Evolutionary conservation across 2,888 invertebrate species (phyloP), one percentile per base, ranked within the genome.

Genomic region (Anaspis maculata): DNA sequence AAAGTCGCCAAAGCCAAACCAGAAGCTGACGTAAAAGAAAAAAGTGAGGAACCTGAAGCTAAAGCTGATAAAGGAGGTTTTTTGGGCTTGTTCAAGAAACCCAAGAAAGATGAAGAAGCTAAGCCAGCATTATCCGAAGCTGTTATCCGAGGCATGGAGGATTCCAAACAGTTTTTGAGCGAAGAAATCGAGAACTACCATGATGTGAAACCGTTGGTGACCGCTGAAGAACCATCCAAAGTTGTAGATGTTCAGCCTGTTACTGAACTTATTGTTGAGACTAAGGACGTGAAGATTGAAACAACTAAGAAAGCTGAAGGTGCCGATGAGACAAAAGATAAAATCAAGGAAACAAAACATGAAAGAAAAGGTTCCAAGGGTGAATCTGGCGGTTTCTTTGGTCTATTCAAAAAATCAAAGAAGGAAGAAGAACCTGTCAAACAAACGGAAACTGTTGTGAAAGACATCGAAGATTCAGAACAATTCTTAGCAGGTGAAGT

Each of bases 131-230:
- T 38, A 7, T 34, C 39, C 3, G 44, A 35, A 51, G 45, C 30
- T 30, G 39, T 40, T 7, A 24, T 42, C 5, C 34, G 45, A 27
- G 35, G 38, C 23, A 49, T 51, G 26, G 32, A 41, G 7, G 45
- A 47, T 33, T 39, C 46, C 5, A 33, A 37, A 6, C 30, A 39
- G 11, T 50, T 52, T 41, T 27, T 51, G 19, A 37, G 35, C 25
- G 44, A 28, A 14, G 54, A 54, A 39, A 34, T 52, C 24, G 36
- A 42, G 9, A 41, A 41, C 23, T 51, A 45, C 35, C 37, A 53
- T 10, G 53, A 53, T 34, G 46, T 42, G 14, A 42, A 32, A 37
- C 48, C 44, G 2, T 6, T 19, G 5, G 19, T n/a, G n/a, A n/a
- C n/a, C n/a, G n/a, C n/a, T n/a, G n/a, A n/a, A n/a, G n/a, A n/a